phyloP scores from a whole-genome alignment of 1,140 invertebrate genomes.

The Phortica variegata region DNA sequence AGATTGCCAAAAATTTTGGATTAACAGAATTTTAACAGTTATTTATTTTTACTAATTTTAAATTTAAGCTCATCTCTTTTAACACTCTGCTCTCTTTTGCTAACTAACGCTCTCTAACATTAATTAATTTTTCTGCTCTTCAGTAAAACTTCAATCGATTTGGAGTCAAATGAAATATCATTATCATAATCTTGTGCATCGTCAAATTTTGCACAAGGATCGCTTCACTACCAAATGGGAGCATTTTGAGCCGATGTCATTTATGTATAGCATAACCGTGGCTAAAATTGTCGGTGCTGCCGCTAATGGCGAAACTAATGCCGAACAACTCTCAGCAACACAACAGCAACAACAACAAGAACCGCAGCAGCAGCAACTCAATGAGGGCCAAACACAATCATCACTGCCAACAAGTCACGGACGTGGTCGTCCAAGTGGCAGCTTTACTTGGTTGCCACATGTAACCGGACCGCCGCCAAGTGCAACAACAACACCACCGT shows the following conservation, averaged over 20 bases:
- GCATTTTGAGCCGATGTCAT: slow-evolving; percentile 53
- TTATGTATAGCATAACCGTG: slow-evolving; percentile 54
- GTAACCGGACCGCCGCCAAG: slow-evolving; percentile 6
- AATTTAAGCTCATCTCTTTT: too few relatives aligned
- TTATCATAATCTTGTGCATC: slow-evolving; percentile 49
- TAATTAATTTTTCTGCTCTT: not conserved
- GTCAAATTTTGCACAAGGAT: slow-evolving; percentile 52
- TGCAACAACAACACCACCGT: not conserved
- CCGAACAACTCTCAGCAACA: not conserved
- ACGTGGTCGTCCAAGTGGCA: slow-evolving; percentile 47
- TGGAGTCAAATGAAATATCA: slow-evolving; percentile 56
- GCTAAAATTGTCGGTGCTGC: slow-evolving; percentile 47
- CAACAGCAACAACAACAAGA: not conserved
- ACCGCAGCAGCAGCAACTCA: slow-evolving; percentile 1
- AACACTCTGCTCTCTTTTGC: not conserved
- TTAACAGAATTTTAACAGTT: too few relatives aligned
- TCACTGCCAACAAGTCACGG: slow-evolving; percentile 28
- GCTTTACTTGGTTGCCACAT: slow-evolving; percentile 42
- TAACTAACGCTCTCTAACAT: slow-evolving; percentile 3
- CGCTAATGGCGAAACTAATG: slow-evolving; percentile 1
- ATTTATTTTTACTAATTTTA: too few relatives aligned
- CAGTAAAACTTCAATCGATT: slow-evolving; percentile 49
- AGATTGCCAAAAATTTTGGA: too few relatives aligned
- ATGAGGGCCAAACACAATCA: slow-evolving; percentile 3
- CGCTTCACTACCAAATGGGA: slow-evolving; percentile 55